Evolutionary conservation across 2,113 vertebrate species (phyloP), one percentile per base, ranked within the genome.

Genomic region (Asarcornis scutulata): DNA sequence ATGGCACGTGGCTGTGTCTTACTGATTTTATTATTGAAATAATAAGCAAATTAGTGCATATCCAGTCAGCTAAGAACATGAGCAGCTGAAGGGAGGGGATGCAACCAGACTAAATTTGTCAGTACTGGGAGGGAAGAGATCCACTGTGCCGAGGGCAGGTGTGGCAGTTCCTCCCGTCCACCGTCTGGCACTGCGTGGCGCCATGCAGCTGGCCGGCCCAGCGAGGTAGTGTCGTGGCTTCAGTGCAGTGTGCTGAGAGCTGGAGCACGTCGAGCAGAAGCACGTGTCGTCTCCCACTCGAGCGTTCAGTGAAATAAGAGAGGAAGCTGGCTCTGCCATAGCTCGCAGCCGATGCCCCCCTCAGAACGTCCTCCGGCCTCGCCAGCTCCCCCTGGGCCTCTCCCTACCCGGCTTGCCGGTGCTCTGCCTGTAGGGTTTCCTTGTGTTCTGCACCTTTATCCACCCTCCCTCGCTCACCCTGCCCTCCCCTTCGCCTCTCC

Each of bases 401-500:
- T 99, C 99, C 95, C 98, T 98, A 79, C 96, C 98, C 1, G 64
- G 73, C 91, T 99, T 98, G 93, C 98, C 92, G 11, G 98, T 89
- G 8, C 83, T 75, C 64, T 97, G 98, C 89, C 98, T 98, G 75
- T 97, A 96, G 64, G 98, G 72, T 97, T 98, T 99, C 95, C 98
- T 99, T 1, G 95, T 95, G 17, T 99, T 97, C 83, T 99, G 98
- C 94, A 99, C 99, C 96, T 98, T 99, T 83, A 98, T 99, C 99
- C 99, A 99, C 2, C 98, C 99, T 3, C 98, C 98, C 7, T 99
- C 99, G 9, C 96, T 96, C 81, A 84, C 97, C 96, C 97, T 99
- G 96, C 90, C 94, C 60, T 98, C 98, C 60, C 98, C 98, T 56
- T 97, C 98, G 10, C 96, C 95, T 68, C 94, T 96, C 68, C 90